phyloP scores from a whole-genome alignment of 2,888 invertebrate genomes.

The Arctia plantaginis region DNA sequence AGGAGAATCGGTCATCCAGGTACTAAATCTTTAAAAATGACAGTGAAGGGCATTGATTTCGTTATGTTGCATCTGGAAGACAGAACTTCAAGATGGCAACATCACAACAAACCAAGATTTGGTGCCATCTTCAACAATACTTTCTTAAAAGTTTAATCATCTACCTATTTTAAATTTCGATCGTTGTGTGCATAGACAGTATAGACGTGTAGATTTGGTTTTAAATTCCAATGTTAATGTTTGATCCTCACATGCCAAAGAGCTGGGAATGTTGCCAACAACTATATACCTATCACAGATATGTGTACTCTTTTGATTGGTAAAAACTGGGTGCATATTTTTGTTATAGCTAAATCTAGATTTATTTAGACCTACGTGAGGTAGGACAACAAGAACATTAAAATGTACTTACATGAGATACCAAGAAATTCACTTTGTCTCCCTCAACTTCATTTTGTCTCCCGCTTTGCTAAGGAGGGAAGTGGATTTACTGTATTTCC shows the following conservation, averaged over 20 bases:
- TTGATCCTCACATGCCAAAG: not conserved
- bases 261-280: not conserved
- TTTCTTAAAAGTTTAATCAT: not conserved
- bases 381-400: not conserved
- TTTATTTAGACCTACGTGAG: not conserved
- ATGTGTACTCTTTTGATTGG: not conserved
- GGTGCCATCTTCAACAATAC: slow-evolving; percentile 30
- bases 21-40: slow-evolving; percentile 3
- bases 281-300: not conserved
- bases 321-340: not conserved
- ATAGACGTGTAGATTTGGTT: not conserved
- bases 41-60: slow-evolving; percentile 43
- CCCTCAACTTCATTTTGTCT: no score
- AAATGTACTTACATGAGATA: not conserved
- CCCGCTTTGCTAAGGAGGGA: no score
- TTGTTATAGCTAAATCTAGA: not conserved
- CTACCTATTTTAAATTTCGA: not conserved
- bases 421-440: no score
- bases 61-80: slow-evolving; percentile 21
- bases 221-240: not conserved
- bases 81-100: slow-evolving; percentile 26
- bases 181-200: not conserved
- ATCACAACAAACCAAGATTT: slow-evolving; percentile 31
- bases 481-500: no score
- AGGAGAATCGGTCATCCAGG: not conserved